Evolutionary conservation across 2,113 vertebrate species (phyloP).

Genomic region (Orthonyx spaldingii): DNA sequence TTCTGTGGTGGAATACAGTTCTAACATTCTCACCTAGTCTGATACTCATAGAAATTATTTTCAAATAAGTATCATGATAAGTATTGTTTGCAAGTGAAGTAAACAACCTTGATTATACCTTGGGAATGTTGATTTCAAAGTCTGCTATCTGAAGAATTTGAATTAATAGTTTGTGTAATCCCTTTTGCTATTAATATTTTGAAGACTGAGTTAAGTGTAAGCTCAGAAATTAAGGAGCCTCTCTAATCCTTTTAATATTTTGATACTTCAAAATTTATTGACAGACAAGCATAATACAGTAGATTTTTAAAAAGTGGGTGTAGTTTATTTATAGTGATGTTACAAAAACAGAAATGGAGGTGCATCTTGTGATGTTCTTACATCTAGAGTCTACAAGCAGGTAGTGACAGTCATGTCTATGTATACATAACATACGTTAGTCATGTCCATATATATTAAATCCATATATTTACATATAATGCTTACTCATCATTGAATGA

Average conservation of each 20-base stretch:
- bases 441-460: background rate
- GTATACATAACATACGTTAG: background rate
- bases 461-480: background rate
- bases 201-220: constrained; percentile 3
- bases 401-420: background rate
- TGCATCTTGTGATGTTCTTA: background rate
- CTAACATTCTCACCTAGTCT: background rate
- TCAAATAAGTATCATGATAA: background rate
- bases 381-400: background rate
- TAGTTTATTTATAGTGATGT: background rate
- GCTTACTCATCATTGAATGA: background rate
- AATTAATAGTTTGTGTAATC: constrained; percentile 19
- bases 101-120: background rate
- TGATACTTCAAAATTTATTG: constrained; percentile 27
- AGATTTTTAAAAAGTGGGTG: background rate
- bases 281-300: background rate
- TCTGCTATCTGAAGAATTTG: background rate
- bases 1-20: background rate
- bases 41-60: background rate
- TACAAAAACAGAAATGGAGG: background rate
- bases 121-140: background rate
- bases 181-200: constrained; percentile 28
- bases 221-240: constrained; percentile 4
- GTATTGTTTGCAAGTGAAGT: background rate
- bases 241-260: constrained; percentile 24